These are phyloP conservation scores for Cydia amplana DNA, from an alignment of 1,140 invertebrate species.

Conservation along the genomic window DNA sequence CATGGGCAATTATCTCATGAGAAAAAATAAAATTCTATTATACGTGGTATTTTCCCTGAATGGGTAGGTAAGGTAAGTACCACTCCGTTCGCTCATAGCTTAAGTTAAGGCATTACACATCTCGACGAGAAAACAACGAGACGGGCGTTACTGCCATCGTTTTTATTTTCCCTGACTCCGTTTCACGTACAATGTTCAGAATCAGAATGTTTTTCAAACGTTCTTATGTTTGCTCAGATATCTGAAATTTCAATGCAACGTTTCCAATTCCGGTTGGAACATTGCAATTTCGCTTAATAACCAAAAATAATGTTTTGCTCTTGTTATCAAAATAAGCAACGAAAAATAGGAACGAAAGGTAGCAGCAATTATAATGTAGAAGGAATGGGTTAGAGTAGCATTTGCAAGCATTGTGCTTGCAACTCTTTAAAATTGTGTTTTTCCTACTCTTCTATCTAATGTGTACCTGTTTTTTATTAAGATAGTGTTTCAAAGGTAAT, in stretches of 20 bases:
- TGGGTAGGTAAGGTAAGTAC: no score
- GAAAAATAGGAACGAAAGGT: not conserved
- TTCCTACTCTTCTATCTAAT: no score
- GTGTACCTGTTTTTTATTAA: no score
- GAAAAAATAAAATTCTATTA: no score
- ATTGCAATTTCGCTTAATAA: not conserved
- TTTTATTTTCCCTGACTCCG: conserved; percentile 30
- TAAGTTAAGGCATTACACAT: conserved; percentile 9
- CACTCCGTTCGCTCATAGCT: not conserved
- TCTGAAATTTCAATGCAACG: conserved; percentile 18
- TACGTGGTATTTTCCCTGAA: no score
- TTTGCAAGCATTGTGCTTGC: not conserved
- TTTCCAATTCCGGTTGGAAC: not conserved
- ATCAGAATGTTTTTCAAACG: conserved; percentile 28
- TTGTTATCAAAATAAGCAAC: not conserved
- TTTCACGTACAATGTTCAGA: conserved; percentile 22
- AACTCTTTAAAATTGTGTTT: no score
- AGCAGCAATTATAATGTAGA: not conserved
- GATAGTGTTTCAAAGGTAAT: no score
- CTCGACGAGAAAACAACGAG: conserved; percentile 28
- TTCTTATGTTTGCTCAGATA: conserved; percentile 27
- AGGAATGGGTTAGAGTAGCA: not conserved
- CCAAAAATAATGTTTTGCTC: not conserved
- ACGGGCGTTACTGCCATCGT: conserved; percentile 29
- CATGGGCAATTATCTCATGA: no score